A percentile compares a stretch with the other conserved stretches of the same genome.
phyloP scores from a whole-genome alignment of 2,797 vertebrate species.

The Octomys mimax region DNA sequence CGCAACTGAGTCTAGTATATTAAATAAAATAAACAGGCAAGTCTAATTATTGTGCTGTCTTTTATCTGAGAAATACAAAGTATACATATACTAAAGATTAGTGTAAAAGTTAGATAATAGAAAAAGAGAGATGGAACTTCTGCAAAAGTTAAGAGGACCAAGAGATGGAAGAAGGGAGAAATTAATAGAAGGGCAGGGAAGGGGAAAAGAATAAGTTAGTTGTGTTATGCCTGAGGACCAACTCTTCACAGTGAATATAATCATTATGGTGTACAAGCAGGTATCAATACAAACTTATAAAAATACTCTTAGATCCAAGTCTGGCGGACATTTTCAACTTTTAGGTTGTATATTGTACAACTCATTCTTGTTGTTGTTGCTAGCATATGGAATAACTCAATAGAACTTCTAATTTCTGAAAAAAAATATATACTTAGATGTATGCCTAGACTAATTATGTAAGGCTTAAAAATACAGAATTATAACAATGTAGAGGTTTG shows the following conservation, averaged over 20 bases:
- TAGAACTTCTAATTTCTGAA: neutral
- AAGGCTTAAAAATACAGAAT: neutral
- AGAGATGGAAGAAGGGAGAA: neutral
- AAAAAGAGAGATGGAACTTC: neutral
- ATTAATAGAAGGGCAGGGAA: neutral
- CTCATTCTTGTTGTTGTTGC: neutral
- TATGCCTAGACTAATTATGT: neutral
- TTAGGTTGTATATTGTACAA: neutral
- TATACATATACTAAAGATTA: neutral
- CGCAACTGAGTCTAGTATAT: neutral
- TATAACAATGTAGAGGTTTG: neutral
- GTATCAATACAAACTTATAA: neutral
- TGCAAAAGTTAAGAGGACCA: neutral
- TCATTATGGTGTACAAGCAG: neutral
- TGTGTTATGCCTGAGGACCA: neutral
- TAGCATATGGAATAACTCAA: neutral
- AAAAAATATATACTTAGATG: neutral
- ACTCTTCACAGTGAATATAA: neutral
- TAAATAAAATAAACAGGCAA: neutral
- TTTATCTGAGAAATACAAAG: neutral
- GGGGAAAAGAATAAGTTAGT: neutral
- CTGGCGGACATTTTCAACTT: neutral
- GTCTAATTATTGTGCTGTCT: neutral
- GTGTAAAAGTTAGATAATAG: neutral
- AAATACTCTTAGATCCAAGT: neutral